phyloP scores from a whole-genome alignment of 2,113 vertebrate species.

The Mionectes macconnelli region DNA sequence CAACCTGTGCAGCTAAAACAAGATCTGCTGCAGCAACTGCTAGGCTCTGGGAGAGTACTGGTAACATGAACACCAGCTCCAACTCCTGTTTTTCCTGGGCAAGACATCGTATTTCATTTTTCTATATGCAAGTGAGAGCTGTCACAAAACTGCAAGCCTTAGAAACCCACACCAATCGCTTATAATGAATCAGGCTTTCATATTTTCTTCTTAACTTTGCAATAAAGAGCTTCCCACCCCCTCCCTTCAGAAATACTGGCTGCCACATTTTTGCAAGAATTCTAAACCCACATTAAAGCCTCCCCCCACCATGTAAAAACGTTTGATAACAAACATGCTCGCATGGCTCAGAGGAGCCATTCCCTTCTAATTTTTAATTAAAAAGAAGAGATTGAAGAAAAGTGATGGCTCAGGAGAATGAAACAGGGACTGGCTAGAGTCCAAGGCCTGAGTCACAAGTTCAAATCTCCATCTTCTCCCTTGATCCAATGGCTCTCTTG shows the following conservation, averaged over 20 bases:
- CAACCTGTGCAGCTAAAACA: background rate
- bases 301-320: background rate
- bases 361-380: conserved; percentile 38
- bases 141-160: conserved; percentile 12
- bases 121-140: background rate
- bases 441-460: conserved; percentile 58
- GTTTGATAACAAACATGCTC: conserved; percentile 13
- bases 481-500: conserved; percentile 1
- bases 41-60: background rate
- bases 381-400: conserved; percentile 34
- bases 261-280: conserved; percentile 51
- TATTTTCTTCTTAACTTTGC: conserved; percentile 11
- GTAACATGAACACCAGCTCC: background rate
- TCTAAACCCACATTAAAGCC: conserved; percentile 47
- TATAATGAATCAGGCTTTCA: conserved; percentile 53
- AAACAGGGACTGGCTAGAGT: conserved; percentile 23
- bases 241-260: background rate
- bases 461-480: conserved; percentile 19
- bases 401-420: conserved; percentile 48
- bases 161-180: background rate
- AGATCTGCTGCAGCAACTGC: background rate
- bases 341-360: background rate
- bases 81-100: background rate
- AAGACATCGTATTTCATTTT: conserved; percentile 6
- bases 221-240: conserved; percentile 25